phyloP scores from a whole-genome alignment of 2,797 vertebrate genomes.

The Hipposideros larvatus region DNA sequence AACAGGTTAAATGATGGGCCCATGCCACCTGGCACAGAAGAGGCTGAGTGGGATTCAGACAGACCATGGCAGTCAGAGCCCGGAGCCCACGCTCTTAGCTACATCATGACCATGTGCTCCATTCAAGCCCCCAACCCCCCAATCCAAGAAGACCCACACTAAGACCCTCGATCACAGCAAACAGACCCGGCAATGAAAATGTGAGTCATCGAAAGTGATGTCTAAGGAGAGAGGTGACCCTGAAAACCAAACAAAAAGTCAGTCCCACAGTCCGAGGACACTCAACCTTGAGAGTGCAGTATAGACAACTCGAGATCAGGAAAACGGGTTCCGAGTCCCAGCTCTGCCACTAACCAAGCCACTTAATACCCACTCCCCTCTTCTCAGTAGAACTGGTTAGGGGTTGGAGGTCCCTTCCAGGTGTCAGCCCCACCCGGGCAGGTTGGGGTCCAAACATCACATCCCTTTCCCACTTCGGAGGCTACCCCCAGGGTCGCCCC shows the following conservation, averaged over 20 bases:
- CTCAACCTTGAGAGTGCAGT: not conserved
- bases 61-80: not conserved
- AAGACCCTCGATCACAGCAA: not conserved
- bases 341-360: not conserved
- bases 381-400: not conserved
- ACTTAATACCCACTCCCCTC: not conserved
- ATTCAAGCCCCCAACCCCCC: not conserved
- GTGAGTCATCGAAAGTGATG: not conserved
- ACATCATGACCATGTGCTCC: accelerated
- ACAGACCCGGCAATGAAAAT: not conserved
- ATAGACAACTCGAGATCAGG: accelerated
- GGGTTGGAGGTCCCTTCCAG: not conserved
- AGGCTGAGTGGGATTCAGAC: not conserved
- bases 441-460: not conserved
- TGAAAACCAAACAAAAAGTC: not conserved
- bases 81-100: accelerated
- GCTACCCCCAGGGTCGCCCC: not conserved
- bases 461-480: not conserved
- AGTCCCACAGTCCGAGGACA: too few relatives aligned
- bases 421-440: not conserved
- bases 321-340: not conserved
- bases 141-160: accelerated
- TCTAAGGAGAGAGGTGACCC: too few relatives aligned
- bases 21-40: not conserved
- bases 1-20: not conserved